Base-by-base conservation (phyloP, 1,140 invertebrate genomes). In the Trachymyrmex septentrionalis region DNA sequence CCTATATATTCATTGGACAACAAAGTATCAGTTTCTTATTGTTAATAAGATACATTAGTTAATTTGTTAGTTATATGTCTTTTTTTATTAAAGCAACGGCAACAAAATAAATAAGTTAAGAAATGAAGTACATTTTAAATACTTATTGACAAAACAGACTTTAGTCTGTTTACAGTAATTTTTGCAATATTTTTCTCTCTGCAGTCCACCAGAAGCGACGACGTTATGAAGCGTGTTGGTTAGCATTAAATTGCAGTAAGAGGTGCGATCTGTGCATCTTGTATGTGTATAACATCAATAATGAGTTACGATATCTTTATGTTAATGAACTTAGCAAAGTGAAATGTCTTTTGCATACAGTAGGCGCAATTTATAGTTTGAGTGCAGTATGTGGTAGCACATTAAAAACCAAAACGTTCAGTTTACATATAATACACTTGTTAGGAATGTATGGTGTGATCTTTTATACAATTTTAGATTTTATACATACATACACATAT, bases 161-260 rank as follows among this genome's bases (percentile, higher is more conserved):
- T 81, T 57, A 84, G 9, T 73, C 16, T 44, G 38, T 44, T 44
- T 44, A 48, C 14, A 57, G 2, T 69, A 82, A 6, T 57, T n/a
- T n/a, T n/a, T 21, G 48, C 7, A 12, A n/a, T 27, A 59, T 30
- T 55, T 57, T 81, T 67, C 24, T 82, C 24, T 73, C n/a, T 44
- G 9, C 69, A 75, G 59, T 73, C 55, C 80, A 84, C 80, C 80
- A 84, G 77, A 82, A 86, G 66, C 77, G 67, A 86, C 59, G 63
- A 53, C 38, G 44, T 87, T 82, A 76, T 21, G 71, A 73, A 86
- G 91, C 91, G 87, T 92, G 91, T 88, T 77, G 24, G n/a, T 81
- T 86, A 87, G 87, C 91, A 61, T 86, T 87, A 90, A 80, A 92
- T 92, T 92, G 91, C 91, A 92, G 91, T 91, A 92, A 92, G 91